Percentiles rank a stretch among this genome's conserved stretches.
Evolutionary conservation across 2,113 vertebrate species (phyloP).

Genomic region (Bos taurus): ARS-UCD2.0 NC_037334.1:102162501-102163000

Average conservation of each 20-base stretch:
- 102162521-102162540: too few species aligned
- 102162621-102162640: too few species aligned
- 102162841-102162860: neutral
- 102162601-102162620: too few species aligned
- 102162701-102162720: too few species aligned
- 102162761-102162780: neutral
- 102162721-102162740: too few species aligned
- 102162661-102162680: too few species aligned
- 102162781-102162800: neutral
- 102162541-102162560: too few species aligned
- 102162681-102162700: too few species aligned
- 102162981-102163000: neutral
- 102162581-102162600: too few species aligned
- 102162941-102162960: neutral
- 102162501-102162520: too few species aligned
- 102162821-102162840: neutral
- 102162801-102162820: neutral
- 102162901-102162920: neutral
- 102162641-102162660: too few species aligned
- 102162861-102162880: neutral
- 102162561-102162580: too few species aligned
- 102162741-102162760: neutral
- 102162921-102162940: neutral
- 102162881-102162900: neutral
- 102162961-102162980: neutral